Evolutionary conservation across 2,797 vertebrate species (phyloP), one percentile per base, ranked within the genome.

Genomic region (Coilia nasus): DNA sequence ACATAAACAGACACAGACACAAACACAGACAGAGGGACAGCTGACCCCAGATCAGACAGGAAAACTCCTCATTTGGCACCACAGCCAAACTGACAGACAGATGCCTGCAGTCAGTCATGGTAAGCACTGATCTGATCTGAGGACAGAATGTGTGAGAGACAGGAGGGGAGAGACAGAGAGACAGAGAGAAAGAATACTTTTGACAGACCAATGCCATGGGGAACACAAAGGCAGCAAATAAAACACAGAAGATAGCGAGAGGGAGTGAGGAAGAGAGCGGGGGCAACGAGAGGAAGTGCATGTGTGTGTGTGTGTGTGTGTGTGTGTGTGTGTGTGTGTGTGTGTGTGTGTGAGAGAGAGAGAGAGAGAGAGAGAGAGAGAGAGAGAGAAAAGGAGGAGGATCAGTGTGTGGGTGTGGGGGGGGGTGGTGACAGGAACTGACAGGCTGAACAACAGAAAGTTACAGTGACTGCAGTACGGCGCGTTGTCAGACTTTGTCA

Each of bases 31-130:
- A 57, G 25, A 86, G 35, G 80, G 41, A 67, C 28, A 83, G 28
- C 57, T 83, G 62, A 85, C 17, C 83, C 64, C 31, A 31, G 84
- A 85, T 81, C 81, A 81, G 60, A 64, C 81, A 83, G 25, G 57
- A 80, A 84, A 23, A 14, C 14, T 41, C 67, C 28, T 19, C 28
- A 0, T 4, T 4, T 41, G 67, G 6, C 28, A 71, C 59, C 82
- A 81, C 83, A 81, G 81, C 81, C 83, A 47, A 47, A n/a, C 31
- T 84, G 85, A 89, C 86, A 87, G 78, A 78, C 81, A 86, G 60
- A 59, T 44, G 67, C 83, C 83, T 85, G 47, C 71, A 86, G 89
- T 85, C 71, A 86, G 89, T 85, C 86, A 88, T 46, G 78, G 21
- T 35, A 56, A 23, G 50, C 56, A 31, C 80, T 46, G 87, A 83